A percentile compares a stretch with the other conserved stretches of the same genome.
Evolutionary conservation across 1,140 invertebrate genomes (phyloP).

Genomic region (Protaetia brevitarsis): DNA sequence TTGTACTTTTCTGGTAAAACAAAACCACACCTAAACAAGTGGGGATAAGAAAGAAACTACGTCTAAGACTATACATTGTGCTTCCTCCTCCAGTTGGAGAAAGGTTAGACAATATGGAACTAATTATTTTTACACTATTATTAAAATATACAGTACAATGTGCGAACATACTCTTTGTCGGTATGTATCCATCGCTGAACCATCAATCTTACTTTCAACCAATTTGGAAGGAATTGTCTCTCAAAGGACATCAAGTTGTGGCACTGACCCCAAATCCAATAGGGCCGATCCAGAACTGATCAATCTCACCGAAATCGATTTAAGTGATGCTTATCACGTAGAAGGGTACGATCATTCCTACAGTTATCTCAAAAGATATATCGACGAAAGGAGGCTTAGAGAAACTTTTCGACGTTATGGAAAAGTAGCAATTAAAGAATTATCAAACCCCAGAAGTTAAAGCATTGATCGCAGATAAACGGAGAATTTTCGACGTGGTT

Average conservation of each 20-base stretch:
- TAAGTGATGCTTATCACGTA: constrained; percentile 26
- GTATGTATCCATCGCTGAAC: constrained; percentile 14
- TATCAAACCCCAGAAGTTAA: constrained; percentile 45
- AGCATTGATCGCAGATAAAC: constrained; percentile 35
- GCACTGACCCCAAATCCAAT: constrained; percentile 45
- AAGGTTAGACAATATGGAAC: not conserved
- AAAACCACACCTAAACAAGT: no score
- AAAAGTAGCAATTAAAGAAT: constrained; percentile 19
- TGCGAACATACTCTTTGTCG: constrained; percentile 23
- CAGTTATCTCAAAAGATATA: constrained; percentile 2
- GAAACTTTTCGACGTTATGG: constrained; percentile 14
- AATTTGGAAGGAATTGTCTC: constrained; percentile 32
- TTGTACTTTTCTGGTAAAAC: no score
- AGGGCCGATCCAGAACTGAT: constrained; percentile 34
- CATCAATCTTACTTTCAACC: constrained; percentile 21
- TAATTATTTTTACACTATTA: not conserved
- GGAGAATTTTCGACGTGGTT: constrained; percentile 40
- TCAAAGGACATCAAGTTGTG: constrained; percentile 47
- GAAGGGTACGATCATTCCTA: not conserved
- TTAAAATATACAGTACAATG: constrained; percentile 21
- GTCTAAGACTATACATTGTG: no score
- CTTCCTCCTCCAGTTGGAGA: not conserved
- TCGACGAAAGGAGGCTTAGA: not conserved
- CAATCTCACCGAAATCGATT: constrained; percentile 44
- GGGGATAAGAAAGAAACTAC: no score